Conservation (phyloP, 2,797 vertebrate species). For the Melanotaenia nigrans region DNA sequence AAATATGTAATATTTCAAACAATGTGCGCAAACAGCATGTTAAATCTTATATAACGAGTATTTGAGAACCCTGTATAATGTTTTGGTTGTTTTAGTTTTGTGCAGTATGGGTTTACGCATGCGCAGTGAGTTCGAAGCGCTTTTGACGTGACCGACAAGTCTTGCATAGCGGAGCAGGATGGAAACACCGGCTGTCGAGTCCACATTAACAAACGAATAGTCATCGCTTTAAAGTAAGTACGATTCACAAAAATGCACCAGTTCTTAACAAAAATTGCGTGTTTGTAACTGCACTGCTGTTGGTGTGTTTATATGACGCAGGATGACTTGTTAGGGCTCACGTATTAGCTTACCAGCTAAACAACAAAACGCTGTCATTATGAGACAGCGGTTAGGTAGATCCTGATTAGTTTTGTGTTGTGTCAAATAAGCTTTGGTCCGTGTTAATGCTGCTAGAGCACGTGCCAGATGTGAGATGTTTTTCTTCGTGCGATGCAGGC, state of each 20-base stretch:
- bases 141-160: background rate
- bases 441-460: too few relatives aligned
- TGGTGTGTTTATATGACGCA: background rate
- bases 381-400: background rate
- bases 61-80: too few relatives aligned
- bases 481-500: slow-evolving; percentile 4
- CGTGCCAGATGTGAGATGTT: background rate
- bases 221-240: slow-evolving; percentile 8
- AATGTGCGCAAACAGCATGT: too few relatives aligned
- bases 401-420: background rate
- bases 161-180: slow-evolving; percentile 32
- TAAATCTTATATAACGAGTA: too few relatives aligned
- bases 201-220: background rate
- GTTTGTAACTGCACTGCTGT: fast-evolving
- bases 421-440: background rate
- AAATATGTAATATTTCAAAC: too few relatives aligned
- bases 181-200: slow-evolving; percentile 21
- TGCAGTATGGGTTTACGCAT: slow-evolving; percentile 15
- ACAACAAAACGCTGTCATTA: slow-evolving; percentile 22
- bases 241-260: fast-evolving
- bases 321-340: background rate
- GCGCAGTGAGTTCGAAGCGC: slow-evolving; percentile 30
- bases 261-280: background rate
- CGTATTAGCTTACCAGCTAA: slow-evolving; percentile 15
- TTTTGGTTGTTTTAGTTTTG: background rate